Base-by-base conservation (phyloP, 1,140 invertebrate species). In the Drosophila kepulauana region DNA sequence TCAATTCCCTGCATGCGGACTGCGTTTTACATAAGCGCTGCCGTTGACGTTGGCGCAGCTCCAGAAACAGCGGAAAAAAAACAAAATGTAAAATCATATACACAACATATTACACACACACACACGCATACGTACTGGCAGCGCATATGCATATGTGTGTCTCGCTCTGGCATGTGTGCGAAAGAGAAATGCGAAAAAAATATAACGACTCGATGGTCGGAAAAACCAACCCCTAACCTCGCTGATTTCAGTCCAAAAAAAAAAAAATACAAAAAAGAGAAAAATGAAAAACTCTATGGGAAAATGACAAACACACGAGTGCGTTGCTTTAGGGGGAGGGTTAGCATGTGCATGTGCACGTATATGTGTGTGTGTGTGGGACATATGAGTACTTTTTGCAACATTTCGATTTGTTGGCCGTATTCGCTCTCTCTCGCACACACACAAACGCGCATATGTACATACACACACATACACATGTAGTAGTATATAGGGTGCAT, bases 361-460 rank as follows among this genome's bases (percentile, higher is more conserved):
- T 69, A 61, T 71, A 61, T 68, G 61, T 70, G 69, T 65, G 70
- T 41, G 58, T 76, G 75, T 82, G 75, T 66, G 54, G 11, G 74
- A 74, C 78, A 85, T 89, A 74, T 88, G 85, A 90, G 84, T 63
- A 74, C 80, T 89, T 89, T 88, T 88, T 88, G 85, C 85, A 88
- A 88, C 85, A 88, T 88, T 88, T 89, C 85, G 85, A 88, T 88
- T 88, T 89, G 85, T 89, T 81, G 78, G 68, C 80, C 61, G 66
- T 10, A 11, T 25, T 57, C 16, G 46, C 82, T 71, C 30, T 38
- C 79, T 70, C 79, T 61, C 66, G 49, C 69, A 58, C 82, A 57
- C 71, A 79, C 70, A 67, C 64, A 75, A 49, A 6, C 35, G 11
- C 35, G 8, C 35, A 38, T 33, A 33, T 33, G 6, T 33, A 63